Conservation (phyloP, 2,113 vertebrate genomes). For the Phylloscopus whistleri region DNA sequence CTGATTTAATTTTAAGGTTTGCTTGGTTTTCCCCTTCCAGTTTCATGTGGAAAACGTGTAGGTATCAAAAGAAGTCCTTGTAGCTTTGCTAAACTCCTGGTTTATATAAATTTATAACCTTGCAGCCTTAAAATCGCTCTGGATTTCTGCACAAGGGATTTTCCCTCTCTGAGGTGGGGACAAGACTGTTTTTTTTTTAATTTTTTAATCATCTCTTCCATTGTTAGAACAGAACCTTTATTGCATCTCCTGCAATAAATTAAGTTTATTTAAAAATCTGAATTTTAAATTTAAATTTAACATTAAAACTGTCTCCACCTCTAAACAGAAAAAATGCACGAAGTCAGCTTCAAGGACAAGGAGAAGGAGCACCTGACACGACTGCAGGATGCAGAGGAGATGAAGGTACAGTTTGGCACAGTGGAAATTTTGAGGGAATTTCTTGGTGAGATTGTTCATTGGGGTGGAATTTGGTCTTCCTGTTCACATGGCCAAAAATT, state of each 20-base stretch:
- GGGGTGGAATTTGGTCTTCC: background rate
- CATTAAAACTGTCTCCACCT: background rate
- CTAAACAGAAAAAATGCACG: constrained; percentile 85
- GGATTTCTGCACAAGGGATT: background rate
- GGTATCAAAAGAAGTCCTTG: background rate
- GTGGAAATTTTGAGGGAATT: background rate
- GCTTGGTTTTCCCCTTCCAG: background rate
- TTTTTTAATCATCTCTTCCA: background rate
- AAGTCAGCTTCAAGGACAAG: constrained; percentile 87
- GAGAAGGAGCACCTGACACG: constrained; percentile 85
- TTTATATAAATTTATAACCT: background rate
- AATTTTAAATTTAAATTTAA: background rate
- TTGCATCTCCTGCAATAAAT: background rate
- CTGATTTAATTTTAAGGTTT: background rate
- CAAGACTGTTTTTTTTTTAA: background rate
- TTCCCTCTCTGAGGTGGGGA: background rate
- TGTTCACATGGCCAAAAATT: background rate
- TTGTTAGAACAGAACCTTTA: background rate
- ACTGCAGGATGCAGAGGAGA: constrained; percentile 86
- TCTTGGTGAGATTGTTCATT: background rate
- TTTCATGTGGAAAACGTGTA: background rate
- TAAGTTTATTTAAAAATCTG: rapidly evolving
- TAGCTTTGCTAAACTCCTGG: background rate
- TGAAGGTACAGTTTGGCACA: constrained; percentile 76
- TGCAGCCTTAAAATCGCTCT: background rate